Percentiles rank a stretch among this genome's conserved stretches.
Conservation (phyloP, 2,888 invertebrate genomes). For the Bombylius major region DNA sequence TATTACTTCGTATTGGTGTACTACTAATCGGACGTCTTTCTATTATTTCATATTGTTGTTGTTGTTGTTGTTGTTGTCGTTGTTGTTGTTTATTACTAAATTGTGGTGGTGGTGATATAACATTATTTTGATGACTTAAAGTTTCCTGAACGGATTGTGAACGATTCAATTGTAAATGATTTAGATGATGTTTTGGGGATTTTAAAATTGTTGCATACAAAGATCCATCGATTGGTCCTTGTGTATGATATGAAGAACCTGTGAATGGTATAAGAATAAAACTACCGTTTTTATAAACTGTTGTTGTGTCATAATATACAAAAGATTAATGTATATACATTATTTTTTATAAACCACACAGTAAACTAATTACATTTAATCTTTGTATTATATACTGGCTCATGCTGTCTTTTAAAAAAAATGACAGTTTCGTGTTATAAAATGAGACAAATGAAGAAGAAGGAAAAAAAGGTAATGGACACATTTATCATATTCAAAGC, state of each 20-base stretch:
- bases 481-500: too few relatives aligned
- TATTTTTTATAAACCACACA: background rate
- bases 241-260: conserved; percentile 46
- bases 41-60: background rate
- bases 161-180: background rate
- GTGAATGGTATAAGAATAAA: conserved; percentile 1
- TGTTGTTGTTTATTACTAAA: conserved; percentile 11
- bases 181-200: conserved; percentile 19
- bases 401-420: too few relatives aligned
- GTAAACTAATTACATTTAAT: background rate
- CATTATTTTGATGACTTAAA: conserved; percentile 1
- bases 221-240: conserved; percentile 80
- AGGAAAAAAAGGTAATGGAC: too few relatives aligned
- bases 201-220: conserved; percentile 61
- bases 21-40: conserved; percentile 13
- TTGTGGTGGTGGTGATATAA: conserved; percentile 17
- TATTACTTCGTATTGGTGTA: conserved; percentile 4
- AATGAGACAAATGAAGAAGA: too few relatives aligned
- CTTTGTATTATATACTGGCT: background rate
- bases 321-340: too few relatives aligned
- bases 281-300: too few relatives aligned
- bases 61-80: background rate
- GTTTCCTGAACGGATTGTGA: background rate
- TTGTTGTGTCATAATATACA: too few relatives aligned
- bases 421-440: too few relatives aligned